Percentiles rank a stretch among this genome's conserved stretches.
These are phyloP conservation scores for Ectobius pallidus DNA, from an alignment of 2,888 invertebrate species.

Conservation along the genomic window DNA sequence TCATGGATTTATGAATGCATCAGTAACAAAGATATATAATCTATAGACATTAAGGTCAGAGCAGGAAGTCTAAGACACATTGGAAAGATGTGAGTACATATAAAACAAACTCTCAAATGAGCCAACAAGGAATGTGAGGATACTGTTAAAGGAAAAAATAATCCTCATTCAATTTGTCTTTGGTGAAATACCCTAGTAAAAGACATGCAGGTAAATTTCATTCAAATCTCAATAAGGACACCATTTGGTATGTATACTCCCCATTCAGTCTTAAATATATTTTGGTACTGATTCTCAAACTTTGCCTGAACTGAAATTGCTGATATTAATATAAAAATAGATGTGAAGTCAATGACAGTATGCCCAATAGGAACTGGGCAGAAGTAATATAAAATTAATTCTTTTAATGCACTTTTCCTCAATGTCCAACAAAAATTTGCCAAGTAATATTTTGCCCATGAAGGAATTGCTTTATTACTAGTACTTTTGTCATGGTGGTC, in stretches of 20 bases:
- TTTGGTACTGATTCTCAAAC: not conserved
- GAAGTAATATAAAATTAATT: too few relatives aligned
- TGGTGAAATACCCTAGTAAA: not conserved
- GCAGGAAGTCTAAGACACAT: not conserved
- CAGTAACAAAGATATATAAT: not conserved
- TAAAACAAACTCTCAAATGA: not conserved
- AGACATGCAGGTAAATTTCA: not conserved
- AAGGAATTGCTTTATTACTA: too few relatives aligned
- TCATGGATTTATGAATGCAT: slow-evolving; percentile 17
- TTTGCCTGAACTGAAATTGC: too few relatives aligned
- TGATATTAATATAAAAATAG: too few relatives aligned
- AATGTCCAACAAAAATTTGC: too few relatives aligned
- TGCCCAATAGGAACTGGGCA: too few relatives aligned
- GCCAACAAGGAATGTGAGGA: slow-evolving; percentile 26
- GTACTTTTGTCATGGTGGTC: too few relatives aligned
- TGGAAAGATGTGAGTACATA: not conserved
- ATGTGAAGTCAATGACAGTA: too few relatives aligned
- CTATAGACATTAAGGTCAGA: slow-evolving; percentile 15
- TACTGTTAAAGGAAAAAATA: slow-evolving; percentile 17
- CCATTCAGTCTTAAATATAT: not conserved
- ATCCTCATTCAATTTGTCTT: not conserved
- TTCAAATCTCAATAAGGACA: slow-evolving; percentile 13
- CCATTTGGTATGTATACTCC: not conserved
- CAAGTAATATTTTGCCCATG: too few relatives aligned
- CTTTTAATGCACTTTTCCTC: too few relatives aligned